These are phyloP conservation scores for Agapornis canus DNA, from an alignment of 2,797 vertebrate genomes.

Conservation along the genomic window DNA sequence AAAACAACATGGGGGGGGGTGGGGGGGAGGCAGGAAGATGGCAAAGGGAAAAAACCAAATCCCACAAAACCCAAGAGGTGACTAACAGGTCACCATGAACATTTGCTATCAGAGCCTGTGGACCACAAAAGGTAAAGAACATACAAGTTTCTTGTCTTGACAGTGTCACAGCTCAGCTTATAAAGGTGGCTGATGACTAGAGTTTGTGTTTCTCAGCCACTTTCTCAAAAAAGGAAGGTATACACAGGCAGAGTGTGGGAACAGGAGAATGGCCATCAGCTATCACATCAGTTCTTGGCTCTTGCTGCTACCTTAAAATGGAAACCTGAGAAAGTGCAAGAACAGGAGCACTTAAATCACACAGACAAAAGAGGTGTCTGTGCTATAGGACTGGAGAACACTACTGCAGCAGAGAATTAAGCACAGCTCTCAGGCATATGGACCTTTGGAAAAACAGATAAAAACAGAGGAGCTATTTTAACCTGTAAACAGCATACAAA, in stretches of 20 bases:
- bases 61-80: not conserved
- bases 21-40: not conserved
- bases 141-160: not conserved
- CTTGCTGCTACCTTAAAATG: not conserved
- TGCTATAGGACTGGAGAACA: not conserved
- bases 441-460: not conserved
- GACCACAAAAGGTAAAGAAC: not conserved
- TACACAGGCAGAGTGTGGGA: not conserved
- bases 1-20: no score
- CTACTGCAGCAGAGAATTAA: not conserved
- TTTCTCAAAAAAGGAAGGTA: not conserved
- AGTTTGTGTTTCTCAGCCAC: not conserved
- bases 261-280: not conserved
- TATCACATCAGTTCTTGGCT: not conserved
- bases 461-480: not conserved
- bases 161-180: not conserved
- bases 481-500: not conserved
- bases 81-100: not conserved
- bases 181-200: not conserved
- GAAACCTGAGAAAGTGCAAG: not conserved
- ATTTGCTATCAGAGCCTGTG: not conserved
- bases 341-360: not conserved
- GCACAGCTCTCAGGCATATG: not conserved
- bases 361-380: not conserved
- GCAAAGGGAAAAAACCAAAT: not conserved